phyloP scores from a whole-genome alignment of 2,888 invertebrate genomes.

The Fissipunctia ypsillon region DNA sequence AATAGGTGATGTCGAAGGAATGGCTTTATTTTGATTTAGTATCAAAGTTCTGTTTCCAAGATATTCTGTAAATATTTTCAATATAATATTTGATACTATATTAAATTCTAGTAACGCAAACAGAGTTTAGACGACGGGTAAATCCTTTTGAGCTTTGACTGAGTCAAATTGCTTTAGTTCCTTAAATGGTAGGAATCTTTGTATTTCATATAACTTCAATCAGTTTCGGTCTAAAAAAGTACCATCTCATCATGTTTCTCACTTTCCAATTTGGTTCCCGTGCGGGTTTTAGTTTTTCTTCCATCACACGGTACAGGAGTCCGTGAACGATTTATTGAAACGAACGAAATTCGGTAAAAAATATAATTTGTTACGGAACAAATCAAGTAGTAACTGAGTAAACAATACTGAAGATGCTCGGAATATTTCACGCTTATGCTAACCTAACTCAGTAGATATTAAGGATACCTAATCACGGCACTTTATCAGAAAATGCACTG shows the following conservation, averaged over 20 bases:
- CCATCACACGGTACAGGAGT: constrained; percentile 72
- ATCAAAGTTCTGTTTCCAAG: constrained; percentile 17
- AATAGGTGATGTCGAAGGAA: constrained; percentile 36
- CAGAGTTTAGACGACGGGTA: neutral
- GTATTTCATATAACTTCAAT: constrained; percentile 21
- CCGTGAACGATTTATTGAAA: constrained; percentile 77
- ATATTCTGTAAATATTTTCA: constrained; percentile 30
- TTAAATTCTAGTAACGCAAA: constrained; percentile 40
- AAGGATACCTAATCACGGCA: neutral
- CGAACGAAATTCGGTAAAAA: constrained; percentile 67
- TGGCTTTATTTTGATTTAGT: constrained; percentile 29
- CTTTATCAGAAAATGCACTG: neutral
- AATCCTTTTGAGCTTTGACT: constrained; percentile 12
- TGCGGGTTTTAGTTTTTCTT: constrained; percentile 75
- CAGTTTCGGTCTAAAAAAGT: constrained; percentile 1
- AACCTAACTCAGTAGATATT: no score
- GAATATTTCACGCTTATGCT: constrained; percentile 17
- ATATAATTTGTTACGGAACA: constrained; percentile 59
- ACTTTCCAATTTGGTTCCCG: constrained; percentile 63
- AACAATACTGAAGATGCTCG: constrained; percentile 50
- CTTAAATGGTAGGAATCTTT: constrained; percentile 12
- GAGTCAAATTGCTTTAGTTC: constrained; percentile 12
- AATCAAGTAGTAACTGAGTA: constrained; percentile 60
- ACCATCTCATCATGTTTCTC: neutral
- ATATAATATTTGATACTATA: constrained; percentile 28